Base-by-base conservation (phyloP, 2,797 vertebrate species). In the Pangasius krempfi region DNA sequence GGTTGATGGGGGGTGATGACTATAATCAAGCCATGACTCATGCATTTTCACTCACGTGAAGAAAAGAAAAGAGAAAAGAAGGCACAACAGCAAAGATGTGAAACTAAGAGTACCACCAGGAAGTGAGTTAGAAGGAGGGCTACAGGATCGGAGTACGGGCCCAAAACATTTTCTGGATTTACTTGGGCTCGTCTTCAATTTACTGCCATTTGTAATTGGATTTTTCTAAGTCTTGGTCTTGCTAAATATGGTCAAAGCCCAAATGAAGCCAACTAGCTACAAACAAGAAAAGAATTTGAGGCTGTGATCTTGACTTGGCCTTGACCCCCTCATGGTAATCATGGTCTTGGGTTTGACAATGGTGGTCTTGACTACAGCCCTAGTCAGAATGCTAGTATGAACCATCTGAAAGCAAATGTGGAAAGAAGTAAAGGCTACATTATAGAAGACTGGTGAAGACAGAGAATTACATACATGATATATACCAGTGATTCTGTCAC, bases 11-110 rank as follows among this genome's bases (percentile, higher is more conserved):
- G 86, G 85, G 86, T 93, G 95, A 47, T 33, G 91, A 92, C 91
- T 94, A 93, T 93, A 87, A 89, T 95, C 92, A 94, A 93, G 93
- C 92, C 92, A 92, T 88, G 93, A 92, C 93, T 94, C 94, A 95
- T 95, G 93, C 92, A 83, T 94, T 93, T 93, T 91, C 60, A 89
- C 84, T 84, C 62, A 44, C 2, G 80, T 60, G 10, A 13, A 27
- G 79, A 60, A 60, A 60, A 5, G 25, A 10, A 64, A 73, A 30
- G 66, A 44, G 68, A 89, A 73, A 84, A 70, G 73, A 84, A 70
- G 66, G 27, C 13, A 9, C 60, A 54, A 60, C 30, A 85, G 88
- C 89, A 1, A 60, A 27, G 16, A 33, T 7, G 37, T 50, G 16
- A 76, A 50, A 0, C 76, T 33, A 76, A 50, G 16, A 6, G 20